Conservation (phyloP, 2,888 invertebrate genomes). For the Ochropacha duplaris region DNA sequence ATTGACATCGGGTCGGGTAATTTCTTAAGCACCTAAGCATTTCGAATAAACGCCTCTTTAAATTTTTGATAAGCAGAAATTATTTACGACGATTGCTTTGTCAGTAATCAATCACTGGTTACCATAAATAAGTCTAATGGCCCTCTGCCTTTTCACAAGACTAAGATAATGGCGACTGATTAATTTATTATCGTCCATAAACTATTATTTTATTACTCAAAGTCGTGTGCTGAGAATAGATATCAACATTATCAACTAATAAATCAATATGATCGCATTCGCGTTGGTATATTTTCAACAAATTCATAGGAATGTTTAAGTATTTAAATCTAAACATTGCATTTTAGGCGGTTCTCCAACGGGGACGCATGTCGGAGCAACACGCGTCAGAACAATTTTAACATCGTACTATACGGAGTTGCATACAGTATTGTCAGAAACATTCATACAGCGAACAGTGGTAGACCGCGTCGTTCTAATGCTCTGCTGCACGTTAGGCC, state of each 20-base stretch:
- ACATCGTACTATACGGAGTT: too few relatives aligned
- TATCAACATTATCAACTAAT: not conserved
- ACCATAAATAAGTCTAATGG: too few relatives aligned
- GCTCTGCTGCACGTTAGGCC: too few relatives aligned
- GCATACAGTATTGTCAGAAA: too few relatives aligned
- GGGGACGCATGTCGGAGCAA: too few relatives aligned
- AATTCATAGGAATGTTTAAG: not conserved
- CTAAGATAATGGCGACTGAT: not conserved
- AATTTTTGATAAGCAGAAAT: constrained; percentile 25
- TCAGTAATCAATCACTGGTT: not conserved
- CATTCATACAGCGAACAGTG: too few relatives aligned
- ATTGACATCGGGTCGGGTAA: constrained; percentile 44
- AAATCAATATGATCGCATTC: not conserved
- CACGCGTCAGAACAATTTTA: too few relatives aligned
- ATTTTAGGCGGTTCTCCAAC: too few relatives aligned
- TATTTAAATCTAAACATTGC: not conserved
- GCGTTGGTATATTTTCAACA: not conserved
- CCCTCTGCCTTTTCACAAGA: not conserved
- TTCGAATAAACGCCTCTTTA: constrained; percentile 8
- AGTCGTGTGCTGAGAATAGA: not conserved
- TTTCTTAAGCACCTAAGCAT: constrained; percentile 21
- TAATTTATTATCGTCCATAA: not conserved
- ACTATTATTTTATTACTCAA: not conserved
- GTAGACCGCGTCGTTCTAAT: too few relatives aligned
- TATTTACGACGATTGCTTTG: not conserved